phyloP scores from a whole-genome alignment of 2,888 invertebrate species.

The Marronus borbonicus region DNA sequence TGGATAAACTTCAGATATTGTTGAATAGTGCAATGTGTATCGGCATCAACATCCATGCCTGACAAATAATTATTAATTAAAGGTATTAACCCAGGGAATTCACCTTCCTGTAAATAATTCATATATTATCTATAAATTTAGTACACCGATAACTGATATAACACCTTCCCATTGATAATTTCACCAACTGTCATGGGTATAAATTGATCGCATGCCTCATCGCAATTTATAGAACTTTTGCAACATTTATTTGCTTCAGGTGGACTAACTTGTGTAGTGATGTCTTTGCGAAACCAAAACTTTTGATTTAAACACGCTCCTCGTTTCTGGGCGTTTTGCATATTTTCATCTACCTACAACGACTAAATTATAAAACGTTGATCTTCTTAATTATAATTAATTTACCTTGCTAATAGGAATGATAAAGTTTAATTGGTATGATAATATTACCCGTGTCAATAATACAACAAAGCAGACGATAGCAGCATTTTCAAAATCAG shows the following conservation, averaged over 20 bases:
- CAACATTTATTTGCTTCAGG: conserved; percentile 69
- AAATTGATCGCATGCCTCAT: conserved; percentile 73
- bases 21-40: conserved; percentile 97
- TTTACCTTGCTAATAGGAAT: conserved; percentile 94
- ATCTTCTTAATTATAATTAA: neutral
- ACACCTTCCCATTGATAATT: conserved; percentile 95
- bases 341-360: conserved; percentile 89
- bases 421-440: conserved; percentile 95
- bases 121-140: conserved; percentile 4
- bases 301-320: conserved; percentile 88
- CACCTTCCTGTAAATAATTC: conserved; percentile 76
- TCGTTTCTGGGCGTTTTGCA: conserved; percentile 94
- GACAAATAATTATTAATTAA: conserved; percentile 95
- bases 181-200: conserved; percentile 93
- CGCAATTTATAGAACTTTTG: conserved; percentile 61
- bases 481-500: conserved; percentile 99
- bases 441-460: conserved; percentile 95
- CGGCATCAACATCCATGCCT: conserved; percentile 97
- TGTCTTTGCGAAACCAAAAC: conserved; percentile 95
- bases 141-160: neutral
- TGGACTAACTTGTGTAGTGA: conserved; percentile 73
- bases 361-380: neutral
- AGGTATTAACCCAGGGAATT: conserved; percentile 95
- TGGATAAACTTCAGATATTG: conserved; percentile 96
- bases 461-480: conserved; percentile 98